Evolutionary conservation across 2,888 invertebrate genomes (phyloP).

Genomic region (Drosophila cognata): DNA sequence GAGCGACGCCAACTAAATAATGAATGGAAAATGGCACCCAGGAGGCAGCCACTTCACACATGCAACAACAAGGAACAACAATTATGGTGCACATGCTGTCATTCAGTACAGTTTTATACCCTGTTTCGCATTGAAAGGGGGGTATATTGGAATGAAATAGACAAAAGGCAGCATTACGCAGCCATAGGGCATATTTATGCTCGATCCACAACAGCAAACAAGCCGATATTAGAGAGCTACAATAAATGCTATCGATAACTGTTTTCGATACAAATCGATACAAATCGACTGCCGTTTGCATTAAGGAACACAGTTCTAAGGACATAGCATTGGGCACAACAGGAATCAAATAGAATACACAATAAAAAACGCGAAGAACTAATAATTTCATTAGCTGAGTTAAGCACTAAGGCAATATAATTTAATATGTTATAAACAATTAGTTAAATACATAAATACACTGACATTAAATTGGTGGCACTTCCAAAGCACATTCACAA

Average conservation of each 20-base stretch:
- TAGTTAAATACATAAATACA: neutral
- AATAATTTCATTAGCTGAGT: neutral
- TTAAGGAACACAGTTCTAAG: neutral
- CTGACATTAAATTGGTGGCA: neutral
- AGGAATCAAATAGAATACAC: neutral
- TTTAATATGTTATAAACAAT: neutral
- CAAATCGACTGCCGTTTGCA: neutral
- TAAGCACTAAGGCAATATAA: neutral
- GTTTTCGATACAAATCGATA: neutral
- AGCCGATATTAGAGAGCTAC: neutral
- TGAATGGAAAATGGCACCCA: conserved; percentile 73
- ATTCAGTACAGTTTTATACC: neutral
- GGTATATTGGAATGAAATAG: neutral
- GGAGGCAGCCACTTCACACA: conserved; percentile 49
- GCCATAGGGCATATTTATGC: rapidly evolving
- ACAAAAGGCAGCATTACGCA: neutral
- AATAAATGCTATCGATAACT: neutral
- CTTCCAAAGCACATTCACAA: too few species aligned
- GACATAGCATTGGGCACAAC: neutral
- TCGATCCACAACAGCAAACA: neutral
- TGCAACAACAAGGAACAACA: conserved; percentile 15
- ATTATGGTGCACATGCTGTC: conserved; percentile 2
- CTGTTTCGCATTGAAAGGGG: neutral
- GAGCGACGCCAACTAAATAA: conserved; percentile 47
- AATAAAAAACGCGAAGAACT: neutral